These are phyloP conservation scores for Aphaenogaster floridana DNA, from an alignment of 1,140 invertebrate species.

Conservation along the genomic window DNA sequence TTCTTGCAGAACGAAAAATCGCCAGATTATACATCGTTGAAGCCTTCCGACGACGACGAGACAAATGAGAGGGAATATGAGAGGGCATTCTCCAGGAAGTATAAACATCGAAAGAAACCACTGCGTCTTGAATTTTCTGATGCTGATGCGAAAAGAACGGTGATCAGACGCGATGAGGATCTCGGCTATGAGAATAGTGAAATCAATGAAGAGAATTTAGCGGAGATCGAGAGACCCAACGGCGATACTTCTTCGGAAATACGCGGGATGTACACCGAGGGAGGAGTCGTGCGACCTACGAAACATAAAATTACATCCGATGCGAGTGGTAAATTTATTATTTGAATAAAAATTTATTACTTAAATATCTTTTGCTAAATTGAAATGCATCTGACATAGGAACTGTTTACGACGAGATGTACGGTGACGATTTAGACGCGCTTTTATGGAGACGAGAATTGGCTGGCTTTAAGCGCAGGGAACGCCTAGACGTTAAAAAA, in stretches of 20 bases:
- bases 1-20: constrained; percentile 69
- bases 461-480: constrained; percentile 92
- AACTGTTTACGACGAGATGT: constrained; percentile 49
- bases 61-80: constrained; percentile 81
- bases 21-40: constrained; percentile 25
- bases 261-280: constrained; percentile 89
- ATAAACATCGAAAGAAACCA: constrained; percentile 72
- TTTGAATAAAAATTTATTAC: neutral
- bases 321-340: constrained; percentile 40
- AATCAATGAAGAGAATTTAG: constrained; percentile 84
- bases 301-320: constrained; percentile 29
- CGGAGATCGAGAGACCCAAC: neutral
- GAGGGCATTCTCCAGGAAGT: constrained; percentile 76
- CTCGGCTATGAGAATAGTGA: constrained; percentile 51
- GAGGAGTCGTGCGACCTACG: constrained; percentile 87
- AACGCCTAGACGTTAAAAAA: constrained; percentile 97
- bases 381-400: constrained; percentile 41
- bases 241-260: constrained; percentile 32
- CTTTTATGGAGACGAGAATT: constrained; percentile 81
- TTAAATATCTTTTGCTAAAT: neutral
- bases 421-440: constrained; percentile 76
- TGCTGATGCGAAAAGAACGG: constrained; percentile 75
- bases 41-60: neutral
- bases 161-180: constrained; percentile 83
- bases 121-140: neutral